Percentiles rank a stretch among this genome's conserved stretches.
phyloP scores from a whole-genome alignment of 2,113 vertebrate genomes.

The Sebastes schlegelii region DNA sequence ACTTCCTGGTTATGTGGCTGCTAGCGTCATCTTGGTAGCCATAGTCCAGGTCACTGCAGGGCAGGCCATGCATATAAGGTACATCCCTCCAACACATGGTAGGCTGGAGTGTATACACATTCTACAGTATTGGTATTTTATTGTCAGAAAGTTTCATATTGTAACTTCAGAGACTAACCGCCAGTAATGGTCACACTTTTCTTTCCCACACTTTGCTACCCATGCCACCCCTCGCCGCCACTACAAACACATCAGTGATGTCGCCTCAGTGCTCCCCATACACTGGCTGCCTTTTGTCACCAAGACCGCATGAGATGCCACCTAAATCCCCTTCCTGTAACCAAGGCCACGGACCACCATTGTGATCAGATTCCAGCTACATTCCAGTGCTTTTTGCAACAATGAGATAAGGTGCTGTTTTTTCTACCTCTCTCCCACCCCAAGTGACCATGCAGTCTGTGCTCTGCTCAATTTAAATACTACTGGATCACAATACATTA shows the following conservation, averaged over 20 bases:
- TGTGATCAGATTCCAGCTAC: conserved; percentile 75
- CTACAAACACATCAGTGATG: conserved; percentile 23
- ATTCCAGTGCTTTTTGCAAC: conserved; percentile 70
- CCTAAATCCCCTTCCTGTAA: conserved; percentile 78
- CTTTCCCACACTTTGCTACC: conserved; percentile 57
- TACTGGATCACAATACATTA: conserved; percentile 26
- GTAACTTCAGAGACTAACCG: background rate
- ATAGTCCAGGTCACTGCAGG: background rate
- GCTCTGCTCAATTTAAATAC: conserved; percentile 21
- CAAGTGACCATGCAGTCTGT: conserved; percentile 33
- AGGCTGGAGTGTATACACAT: background rate
- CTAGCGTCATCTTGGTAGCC: background rate
- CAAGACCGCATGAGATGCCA: conserved; percentile 66
- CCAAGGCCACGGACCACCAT: conserved; percentile 71
- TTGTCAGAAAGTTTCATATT: background rate
- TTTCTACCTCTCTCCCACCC: conserved; percentile 33
- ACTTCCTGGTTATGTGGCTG: background rate
- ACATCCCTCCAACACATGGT: background rate
- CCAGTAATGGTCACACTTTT: background rate
- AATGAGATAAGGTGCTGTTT: conserved; percentile 70
- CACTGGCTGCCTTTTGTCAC: conserved; percentile 67
- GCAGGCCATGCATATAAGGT: background rate
- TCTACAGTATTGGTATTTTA: background rate
- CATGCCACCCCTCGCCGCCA: conserved; percentile 7
- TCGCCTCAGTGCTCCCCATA: conserved; percentile 57